phyloP scores from a whole-genome alignment of 2,888 invertebrate genomes.

The Aspidiotus rigidus region DNA sequence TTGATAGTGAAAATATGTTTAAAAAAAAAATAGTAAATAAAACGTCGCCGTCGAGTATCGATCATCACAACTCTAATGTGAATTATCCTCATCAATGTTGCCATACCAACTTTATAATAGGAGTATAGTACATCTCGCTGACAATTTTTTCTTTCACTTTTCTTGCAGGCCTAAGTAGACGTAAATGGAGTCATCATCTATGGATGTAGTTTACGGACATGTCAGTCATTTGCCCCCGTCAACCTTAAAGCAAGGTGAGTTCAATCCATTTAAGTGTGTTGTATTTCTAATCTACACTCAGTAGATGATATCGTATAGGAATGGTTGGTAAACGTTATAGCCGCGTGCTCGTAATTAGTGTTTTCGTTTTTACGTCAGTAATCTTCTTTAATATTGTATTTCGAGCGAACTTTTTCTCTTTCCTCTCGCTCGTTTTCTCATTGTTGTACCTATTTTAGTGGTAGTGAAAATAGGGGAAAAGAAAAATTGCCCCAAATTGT shows the following conservation, averaged over 20 bases:
- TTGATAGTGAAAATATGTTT: too few relatives aligned
- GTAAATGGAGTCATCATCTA: constrained; percentile 31
- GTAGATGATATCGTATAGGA: neutral
- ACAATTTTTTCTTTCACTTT: neutral
- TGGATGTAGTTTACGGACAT: constrained; percentile 33
- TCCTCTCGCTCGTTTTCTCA: too few relatives aligned
- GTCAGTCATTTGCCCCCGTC: constrained; percentile 31
- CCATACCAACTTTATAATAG: too few relatives aligned
- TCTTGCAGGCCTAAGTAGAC: constrained; percentile 8
- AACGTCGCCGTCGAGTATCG: too few relatives aligned
- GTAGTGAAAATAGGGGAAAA: too few relatives aligned
- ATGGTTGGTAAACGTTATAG: neutral
- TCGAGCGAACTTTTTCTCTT: neutral
- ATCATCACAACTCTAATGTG: too few relatives aligned
- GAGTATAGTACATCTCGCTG: too few relatives aligned
- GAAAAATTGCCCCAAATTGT: too few relatives aligned
- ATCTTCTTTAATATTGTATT: neutral
- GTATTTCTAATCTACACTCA: neutral
- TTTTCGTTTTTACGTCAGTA: neutral
- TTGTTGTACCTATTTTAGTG: too few relatives aligned
- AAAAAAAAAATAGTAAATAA: too few relatives aligned
- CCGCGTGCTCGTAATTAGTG: constrained; percentile 2
- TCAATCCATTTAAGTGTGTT: constrained; percentile 1
- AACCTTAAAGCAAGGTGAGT: constrained; percentile 34
- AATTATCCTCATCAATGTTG: too few relatives aligned